Conservation (phyloP, 2,797 vertebrate genomes). For the Silurus aristotelis region DNA sequence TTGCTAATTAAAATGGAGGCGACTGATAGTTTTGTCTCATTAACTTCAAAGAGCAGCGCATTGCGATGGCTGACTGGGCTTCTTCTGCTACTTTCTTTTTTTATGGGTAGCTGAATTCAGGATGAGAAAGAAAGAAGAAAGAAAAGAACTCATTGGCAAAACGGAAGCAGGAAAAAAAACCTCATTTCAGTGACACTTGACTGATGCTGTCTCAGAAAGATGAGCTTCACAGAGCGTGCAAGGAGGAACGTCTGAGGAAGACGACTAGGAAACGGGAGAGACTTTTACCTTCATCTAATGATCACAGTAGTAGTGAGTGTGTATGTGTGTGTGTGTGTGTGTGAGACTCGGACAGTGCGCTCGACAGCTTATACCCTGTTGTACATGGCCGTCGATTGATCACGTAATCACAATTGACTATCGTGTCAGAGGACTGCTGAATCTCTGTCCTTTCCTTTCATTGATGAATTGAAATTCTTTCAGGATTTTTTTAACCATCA, state of each 20-base stretch:
- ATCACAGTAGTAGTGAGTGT: not conserved
- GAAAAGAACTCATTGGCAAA: not conserved
- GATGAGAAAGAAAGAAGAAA: conserved; percentile 46
- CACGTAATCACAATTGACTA: conserved; percentile 31
- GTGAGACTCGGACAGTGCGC: not conserved
- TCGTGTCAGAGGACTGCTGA: conserved; percentile 25
- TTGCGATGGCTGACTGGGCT: conserved; percentile 59
- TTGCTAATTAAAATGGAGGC: conserved; percentile 80
- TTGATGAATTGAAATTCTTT: conserved; percentile 18
- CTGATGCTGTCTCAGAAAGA: conserved; percentile 12
- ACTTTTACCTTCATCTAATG: conserved; percentile 29
- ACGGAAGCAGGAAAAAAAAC: not conserved
- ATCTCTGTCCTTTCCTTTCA: conserved; percentile 24
- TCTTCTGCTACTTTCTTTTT: conserved; percentile 50
- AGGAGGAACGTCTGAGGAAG: conserved; percentile 8
- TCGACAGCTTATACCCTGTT: not conserved
- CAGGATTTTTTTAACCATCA: conserved; percentile 15
- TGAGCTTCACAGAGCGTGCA: conserved; percentile 14
- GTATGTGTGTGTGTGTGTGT: not conserved
- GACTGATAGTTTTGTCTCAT: conserved; percentile 81
- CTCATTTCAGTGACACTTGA: conserved; percentile 26
- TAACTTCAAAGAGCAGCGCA: conserved; percentile 76
- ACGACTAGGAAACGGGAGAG: not conserved
- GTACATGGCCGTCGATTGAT: conserved; percentile 6
- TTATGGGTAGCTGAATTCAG: conserved; percentile 46